These are phyloP conservation scores for Odontocolon sp. DNA, from an alignment of 2,888 invertebrate species.

Conservation along the genomic window DNA sequence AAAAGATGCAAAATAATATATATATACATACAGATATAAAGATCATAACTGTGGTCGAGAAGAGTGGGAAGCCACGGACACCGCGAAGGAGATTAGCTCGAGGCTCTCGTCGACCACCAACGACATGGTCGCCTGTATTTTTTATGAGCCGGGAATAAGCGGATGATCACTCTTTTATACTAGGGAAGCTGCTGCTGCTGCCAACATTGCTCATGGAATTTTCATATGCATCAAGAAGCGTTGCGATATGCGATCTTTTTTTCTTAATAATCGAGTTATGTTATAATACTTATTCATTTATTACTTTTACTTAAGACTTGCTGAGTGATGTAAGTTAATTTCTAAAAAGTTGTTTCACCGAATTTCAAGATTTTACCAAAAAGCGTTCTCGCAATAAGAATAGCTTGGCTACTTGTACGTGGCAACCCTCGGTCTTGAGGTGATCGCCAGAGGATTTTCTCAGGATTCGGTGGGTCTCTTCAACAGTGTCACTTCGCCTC, in stretches of 20 bases:
- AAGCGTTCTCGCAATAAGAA: no score
- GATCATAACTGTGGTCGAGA: neutral
- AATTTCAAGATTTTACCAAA: no score
- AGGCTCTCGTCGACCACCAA: neutral
- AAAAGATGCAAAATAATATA: no score
- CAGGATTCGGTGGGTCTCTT: slow-evolving; percentile 1
- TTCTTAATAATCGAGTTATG: no score
- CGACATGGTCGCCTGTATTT: neutral
- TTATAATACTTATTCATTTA: no score
- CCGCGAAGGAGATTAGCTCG: slow-evolving; percentile 11
- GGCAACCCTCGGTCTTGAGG: slow-evolving; percentile 25
- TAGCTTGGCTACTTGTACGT: no score
- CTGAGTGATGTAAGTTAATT: no score
- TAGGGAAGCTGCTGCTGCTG: neutral
- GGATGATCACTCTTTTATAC: neutral
- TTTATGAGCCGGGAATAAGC: slow-evolving; percentile 1
- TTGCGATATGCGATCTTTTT: no score
- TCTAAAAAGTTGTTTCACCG: no score
- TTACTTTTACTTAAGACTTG: no score
- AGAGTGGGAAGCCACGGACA: neutral
- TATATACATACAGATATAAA: neutral
- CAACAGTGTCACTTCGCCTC: neutral
- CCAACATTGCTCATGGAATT: neutral
- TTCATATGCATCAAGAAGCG: neutral
- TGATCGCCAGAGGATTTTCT: slow-evolving; percentile 40